phyloP scores from a whole-genome alignment of 2,888 invertebrate genomes.

The Ctena decussata region DNA sequence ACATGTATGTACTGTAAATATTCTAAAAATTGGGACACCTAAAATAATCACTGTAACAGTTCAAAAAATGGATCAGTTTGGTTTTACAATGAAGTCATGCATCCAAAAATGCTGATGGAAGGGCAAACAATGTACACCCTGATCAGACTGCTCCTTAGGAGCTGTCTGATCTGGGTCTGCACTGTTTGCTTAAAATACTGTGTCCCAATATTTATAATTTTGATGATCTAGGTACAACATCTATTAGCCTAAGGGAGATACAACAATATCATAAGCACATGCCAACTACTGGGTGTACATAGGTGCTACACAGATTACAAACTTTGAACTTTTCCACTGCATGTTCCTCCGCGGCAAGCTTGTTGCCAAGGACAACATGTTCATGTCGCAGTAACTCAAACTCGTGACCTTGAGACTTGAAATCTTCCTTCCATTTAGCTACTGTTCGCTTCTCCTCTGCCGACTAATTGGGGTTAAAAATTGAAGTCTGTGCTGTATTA shows the following conservation, averaged over 20 bases:
- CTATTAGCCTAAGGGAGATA: too few species aligned
- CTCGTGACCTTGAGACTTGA: slow-evolving; percentile 66
- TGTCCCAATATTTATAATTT: too few species aligned
- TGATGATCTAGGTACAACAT: too few species aligned
- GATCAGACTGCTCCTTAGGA: background rate
- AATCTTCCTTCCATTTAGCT: slow-evolving; percentile 73
- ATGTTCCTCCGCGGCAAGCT: slow-evolving; percentile 74
- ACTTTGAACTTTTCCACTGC: slow-evolving; percentile 76
- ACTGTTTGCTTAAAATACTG: background rate
- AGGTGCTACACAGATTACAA: slow-evolving; percentile 19
- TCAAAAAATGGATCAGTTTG: too few species aligned
- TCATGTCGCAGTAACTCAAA: slow-evolving; percentile 76
- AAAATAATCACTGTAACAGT: too few species aligned
- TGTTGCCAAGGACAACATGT: slow-evolving; percentile 71
- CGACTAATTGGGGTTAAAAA: background rate
- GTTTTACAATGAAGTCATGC: too few species aligned
- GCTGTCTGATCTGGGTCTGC: background rate
- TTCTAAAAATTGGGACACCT: too few species aligned
- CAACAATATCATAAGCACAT: too few species aligned
- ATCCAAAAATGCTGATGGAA: too few species aligned
- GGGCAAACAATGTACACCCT: background rate
- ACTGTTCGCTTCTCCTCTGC: slow-evolving; percentile 64
- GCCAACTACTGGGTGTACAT: background rate
- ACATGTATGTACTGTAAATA: too few species aligned
- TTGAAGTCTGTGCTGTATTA: too few species aligned